A percentile compares a stretch with the other conserved stretches of the same genome.
Evolutionary conservation across 2,888 invertebrate genomes (phyloP).

Genomic region (Therioaphis trifolii): DNA sequence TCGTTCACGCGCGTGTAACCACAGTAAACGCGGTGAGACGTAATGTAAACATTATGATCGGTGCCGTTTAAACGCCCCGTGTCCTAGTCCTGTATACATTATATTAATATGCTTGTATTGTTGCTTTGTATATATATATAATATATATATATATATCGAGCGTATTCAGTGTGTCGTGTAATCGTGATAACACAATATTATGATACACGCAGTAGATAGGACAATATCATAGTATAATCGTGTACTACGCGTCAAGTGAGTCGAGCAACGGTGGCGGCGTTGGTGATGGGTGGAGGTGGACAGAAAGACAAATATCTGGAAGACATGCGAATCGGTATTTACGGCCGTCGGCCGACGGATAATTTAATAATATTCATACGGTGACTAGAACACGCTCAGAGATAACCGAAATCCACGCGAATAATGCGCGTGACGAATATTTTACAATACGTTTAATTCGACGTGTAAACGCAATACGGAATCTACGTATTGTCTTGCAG

Average conservation of each 20-base stretch:
- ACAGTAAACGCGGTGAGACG: neutral
- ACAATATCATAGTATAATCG: constrained; percentile 1
- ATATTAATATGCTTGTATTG: neutral
- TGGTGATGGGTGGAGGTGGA: too few species aligned
- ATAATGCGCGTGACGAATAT: too few species aligned
- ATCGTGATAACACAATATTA: constrained; percentile 41
- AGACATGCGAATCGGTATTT: constrained; percentile 49
- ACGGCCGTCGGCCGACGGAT: neutral
- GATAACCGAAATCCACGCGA: too few species aligned
- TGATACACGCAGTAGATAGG: constrained; percentile 33
- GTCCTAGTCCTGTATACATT: neutral
- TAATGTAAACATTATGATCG: constrained; percentile 19
- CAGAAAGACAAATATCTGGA: constrained; percentile 34
- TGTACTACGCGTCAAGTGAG: neutral
- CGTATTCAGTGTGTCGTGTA: constrained; percentile 3
- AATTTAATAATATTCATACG: neutral
- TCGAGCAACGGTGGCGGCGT: neutral
- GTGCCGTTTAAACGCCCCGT: neutral
- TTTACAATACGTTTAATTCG: too few species aligned
- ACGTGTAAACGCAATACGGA: too few species aligned
- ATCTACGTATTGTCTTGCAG: too few species aligned
- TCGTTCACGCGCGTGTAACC: neutral
- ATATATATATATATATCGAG: too few species aligned
- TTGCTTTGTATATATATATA: too few species aligned
- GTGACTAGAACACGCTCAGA: too few species aligned